These are phyloP conservation scores for Sinocyclocheilus rhinocerous DNA, from an alignment of 2,113 vertebrate genomes.

Conservation along the genomic window DNA sequence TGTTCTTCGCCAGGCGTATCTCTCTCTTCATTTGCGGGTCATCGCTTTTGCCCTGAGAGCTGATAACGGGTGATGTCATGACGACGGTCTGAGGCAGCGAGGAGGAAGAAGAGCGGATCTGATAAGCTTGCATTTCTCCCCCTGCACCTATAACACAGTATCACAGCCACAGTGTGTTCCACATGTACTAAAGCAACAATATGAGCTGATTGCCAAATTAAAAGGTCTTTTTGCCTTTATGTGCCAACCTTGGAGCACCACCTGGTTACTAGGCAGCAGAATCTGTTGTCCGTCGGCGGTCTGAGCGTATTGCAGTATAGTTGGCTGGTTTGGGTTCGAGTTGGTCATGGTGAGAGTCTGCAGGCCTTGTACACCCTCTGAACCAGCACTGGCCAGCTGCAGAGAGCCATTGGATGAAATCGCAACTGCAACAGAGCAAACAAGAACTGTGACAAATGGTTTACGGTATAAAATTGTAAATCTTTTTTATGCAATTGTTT, in stretches of 20 bases:
- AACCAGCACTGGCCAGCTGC: constrained; percentile 94
- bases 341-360: constrained; percentile 97
- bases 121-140: constrained; percentile 97
- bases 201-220: neutral
- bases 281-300: constrained; percentile 99
- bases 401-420: constrained; percentile 98
- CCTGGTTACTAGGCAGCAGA: constrained; percentile 96
- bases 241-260: constrained; percentile 94
- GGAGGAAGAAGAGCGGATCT: constrained; percentile 95
- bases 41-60: constrained; percentile 68
- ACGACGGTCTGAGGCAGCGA: constrained; percentile 77
- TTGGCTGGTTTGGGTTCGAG: constrained; percentile 84
- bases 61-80: constrained; percentile 56
- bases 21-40: constrained; percentile 94
- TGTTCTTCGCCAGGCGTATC: constrained; percentile 98
- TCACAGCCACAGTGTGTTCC: neutral
- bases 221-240: neutral
- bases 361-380: constrained; percentile 93
- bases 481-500: neutral
- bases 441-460: neutral
- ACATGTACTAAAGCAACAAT: neutral
- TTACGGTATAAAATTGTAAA: neutral
- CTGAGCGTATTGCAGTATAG: constrained; percentile 97
- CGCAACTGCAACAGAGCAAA: constrained; percentile 81
- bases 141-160: constrained; percentile 82